These are phyloP conservation scores for Anguilla anguilla DNA, from an alignment of 2,797 vertebrate species.

Conservation along the genomic window DNA sequence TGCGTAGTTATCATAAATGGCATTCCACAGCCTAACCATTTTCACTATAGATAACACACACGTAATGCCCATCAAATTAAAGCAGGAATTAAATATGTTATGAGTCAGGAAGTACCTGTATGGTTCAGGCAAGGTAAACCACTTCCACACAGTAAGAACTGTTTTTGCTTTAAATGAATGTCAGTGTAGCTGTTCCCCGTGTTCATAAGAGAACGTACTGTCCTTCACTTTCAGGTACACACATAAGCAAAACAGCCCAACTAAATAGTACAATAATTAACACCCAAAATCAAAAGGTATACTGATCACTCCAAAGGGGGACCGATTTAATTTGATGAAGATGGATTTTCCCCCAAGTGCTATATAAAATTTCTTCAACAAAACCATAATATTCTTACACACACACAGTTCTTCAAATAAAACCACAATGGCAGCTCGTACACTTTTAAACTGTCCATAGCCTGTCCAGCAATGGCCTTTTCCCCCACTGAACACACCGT, in stretches of 20 bases:
- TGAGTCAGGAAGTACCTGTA: neutral
- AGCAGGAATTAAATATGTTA: no score
- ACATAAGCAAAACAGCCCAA: neutral
- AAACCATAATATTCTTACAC: neutral
- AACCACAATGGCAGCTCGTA: neutral
- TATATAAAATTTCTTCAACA: no score
- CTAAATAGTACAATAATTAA: neutral
- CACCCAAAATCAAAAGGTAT: neutral
- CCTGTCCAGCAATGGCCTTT: neutral
- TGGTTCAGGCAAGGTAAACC: neutral
- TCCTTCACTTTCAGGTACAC: neutral
- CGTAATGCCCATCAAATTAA: neutral
- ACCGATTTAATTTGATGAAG: neutral
- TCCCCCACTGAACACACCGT: neutral
- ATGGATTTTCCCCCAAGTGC: neutral
- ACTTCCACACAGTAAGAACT: neutral
- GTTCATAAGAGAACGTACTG: neutral
- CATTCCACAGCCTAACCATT: neutral
- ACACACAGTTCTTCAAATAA: neutral
- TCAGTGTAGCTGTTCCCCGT: neutral
- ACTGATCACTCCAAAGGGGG: neutral
- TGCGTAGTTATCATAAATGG: neutral
- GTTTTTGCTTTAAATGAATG: neutral
- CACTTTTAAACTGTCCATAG: neutral
- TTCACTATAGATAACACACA: neutral